Evolutionary conservation across 2,113 vertebrate genomes (phyloP).

Genomic region (Clarias gariepinus): DNA sequence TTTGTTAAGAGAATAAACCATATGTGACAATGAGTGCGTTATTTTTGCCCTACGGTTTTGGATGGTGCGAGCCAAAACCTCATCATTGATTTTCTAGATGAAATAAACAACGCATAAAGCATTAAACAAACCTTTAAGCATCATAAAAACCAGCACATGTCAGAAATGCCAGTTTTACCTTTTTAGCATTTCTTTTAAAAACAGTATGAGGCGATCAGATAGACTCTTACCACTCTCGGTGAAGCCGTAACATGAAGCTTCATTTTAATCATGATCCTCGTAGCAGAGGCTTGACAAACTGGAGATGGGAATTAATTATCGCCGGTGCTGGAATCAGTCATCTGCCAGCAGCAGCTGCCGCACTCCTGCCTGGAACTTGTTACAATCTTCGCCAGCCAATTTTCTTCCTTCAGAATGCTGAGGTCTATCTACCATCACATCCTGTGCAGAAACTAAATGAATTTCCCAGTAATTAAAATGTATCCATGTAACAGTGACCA

Average conservation of each 20-base stretch:
- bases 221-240: neutral
- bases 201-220: neutral
- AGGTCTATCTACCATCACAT: conserved; percentile 20
- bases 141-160: neutral
- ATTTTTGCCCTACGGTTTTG: neutral
- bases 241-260: neutral
- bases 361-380: conserved; percentile 44
- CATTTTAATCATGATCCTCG: conserved; percentile 31
- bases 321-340: conserved; percentile 38
- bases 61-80: neutral
- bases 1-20: neutral
- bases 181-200: conserved; percentile 9
- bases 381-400: conserved; percentile 34
- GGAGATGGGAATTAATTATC: conserved; percentile 50
- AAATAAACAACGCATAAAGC: neutral
- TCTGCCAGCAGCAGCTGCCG: conserved; percentile 45
- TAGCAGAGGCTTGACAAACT: conserved; percentile 15
- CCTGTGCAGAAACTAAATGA: conserved; percentile 36
- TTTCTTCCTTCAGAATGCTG: conserved; percentile 27
- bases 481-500: neutral
- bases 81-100: neutral
- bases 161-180: neutral
- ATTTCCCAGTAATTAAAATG: conserved; percentile 37
- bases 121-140: neutral
- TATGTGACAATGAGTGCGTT: neutral